Evolutionary conservation across 2,888 invertebrate species (phyloP), one percentile per base, ranked within the genome.

Genomic region (Phragmatobia fuliginosa): DNA sequence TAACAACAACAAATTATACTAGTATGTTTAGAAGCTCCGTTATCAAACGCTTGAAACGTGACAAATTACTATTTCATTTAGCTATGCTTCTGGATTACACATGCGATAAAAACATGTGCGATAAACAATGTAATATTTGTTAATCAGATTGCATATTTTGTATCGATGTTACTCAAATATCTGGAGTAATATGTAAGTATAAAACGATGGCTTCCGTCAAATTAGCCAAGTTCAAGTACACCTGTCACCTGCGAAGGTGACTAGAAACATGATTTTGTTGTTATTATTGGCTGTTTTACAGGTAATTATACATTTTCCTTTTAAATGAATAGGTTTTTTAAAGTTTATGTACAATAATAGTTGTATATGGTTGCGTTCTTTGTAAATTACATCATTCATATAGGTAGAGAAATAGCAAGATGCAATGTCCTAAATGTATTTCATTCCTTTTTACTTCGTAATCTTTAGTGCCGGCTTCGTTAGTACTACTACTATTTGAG

Each of bases 111-210:
- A 33, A 16, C 52, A 71, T 62, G 72, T 67, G 66, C 71, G 67
- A 81, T 77, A 66, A 49, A 62, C 71, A 80, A 81, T 78, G 36
- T 66, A 71, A 8, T 80, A 81, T 82, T 84, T 74, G 83, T 82
- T 80, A 83, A 82, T 77, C 72, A 72, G 76, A 80, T 81, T 81
- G 69, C 75, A 80, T 77, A 66, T 33, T 66, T 72, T 58, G 33
- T 78, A 82, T 73, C 74, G 60, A 65, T 69, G 25, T 87, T 86
- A 76, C 85, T 79, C 75, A 76, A 77, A 82, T 71, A 74, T 73
- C 82, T 91, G 89, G 86, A 82, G 90, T 85, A 92, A 92, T 88
- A 86, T 81, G 75, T 79, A 62, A 49, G 83, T 93, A 94, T 93
- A 93, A 85, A 93, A 85, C 76, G 80, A 74, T 75, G 74, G 71